Base-by-base conservation (phyloP, 2,797 vertebrate genomes). In the Enteromius treurensis region DNA sequence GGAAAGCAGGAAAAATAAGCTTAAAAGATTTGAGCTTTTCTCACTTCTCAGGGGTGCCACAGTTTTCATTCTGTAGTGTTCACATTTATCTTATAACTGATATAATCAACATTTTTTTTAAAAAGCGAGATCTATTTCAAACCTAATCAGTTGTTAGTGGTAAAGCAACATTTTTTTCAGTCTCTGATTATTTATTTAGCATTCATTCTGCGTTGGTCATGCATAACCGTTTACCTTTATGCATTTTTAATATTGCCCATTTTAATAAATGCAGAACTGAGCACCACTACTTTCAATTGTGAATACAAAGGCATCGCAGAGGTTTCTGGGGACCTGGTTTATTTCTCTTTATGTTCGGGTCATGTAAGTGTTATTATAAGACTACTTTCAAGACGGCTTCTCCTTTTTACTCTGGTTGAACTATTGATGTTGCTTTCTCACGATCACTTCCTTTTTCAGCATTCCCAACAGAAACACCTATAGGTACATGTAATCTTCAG, bases 251-350 rank as follows among this genome's bases (percentile, higher is more conserved):
- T 19, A 55, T 8, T 3, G 19, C 26, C 26, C 26, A 26, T 26
- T 26, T 26, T 45, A 69, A 14, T 69, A 69, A 45, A 69, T 45
- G 40, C 40, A 70, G 40, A 70, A 26, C n/a, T 26, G 68, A 70
- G 68, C 6, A 42, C 11, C 6, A 45, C 40, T 45, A 14, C n/a
- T 4, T 26, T 26, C n/a, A 42, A 14, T 23, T 23, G 21, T 69
- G 21, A 68, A 14, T 23, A 42, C 21, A 14, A 1, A 5, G 34
- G 2, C 13, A 6, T 8, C 1, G 10, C 23, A 15, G 60, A 62
- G 60, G 26, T 62, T 29, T 45, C 19, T 68, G 65, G 34, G 4
- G 4, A 19, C 34, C 8, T 19, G 64, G 21, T 55, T 55, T 55
- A n/a, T 62, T 40, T 69, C 3, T 14, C 23, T 42, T 1, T 13